A percentile compares a stretch with the other conserved stretches of the same genome.
Conservation (phyloP, 2,797 vertebrate species). For the Novumbra hubbsi region DNA sequence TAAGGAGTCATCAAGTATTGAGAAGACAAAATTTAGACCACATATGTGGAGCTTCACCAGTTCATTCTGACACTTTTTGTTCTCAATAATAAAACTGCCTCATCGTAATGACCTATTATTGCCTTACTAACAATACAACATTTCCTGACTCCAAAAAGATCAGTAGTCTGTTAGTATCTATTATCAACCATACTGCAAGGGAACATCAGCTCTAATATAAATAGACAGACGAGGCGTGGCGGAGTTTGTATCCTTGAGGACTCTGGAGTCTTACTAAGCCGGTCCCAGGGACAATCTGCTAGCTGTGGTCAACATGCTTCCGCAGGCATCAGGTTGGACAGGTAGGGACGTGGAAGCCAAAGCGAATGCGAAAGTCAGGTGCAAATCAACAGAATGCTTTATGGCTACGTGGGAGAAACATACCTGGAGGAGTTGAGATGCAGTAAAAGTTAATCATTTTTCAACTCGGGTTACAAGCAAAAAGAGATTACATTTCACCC, state of each 20-base stretch:
- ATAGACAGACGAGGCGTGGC: background rate
- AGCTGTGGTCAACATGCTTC: background rate
- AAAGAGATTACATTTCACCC: background rate
- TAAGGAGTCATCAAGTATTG: background rate
- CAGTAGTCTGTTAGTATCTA: background rate
- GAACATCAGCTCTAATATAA: background rate
- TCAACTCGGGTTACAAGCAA: background rate
- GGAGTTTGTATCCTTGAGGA: background rate
- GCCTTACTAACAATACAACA: background rate
- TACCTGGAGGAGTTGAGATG: slow-evolving; percentile 6
- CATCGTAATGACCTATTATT: background rate
- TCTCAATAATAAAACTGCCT: background rate
- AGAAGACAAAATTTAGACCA: background rate
- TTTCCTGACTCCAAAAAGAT: background rate
- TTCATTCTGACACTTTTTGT: background rate
- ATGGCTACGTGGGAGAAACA: background rate
- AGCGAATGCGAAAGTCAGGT: slow-evolving; percentile 13
- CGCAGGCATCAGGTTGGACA: background rate
- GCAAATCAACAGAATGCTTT: background rate
- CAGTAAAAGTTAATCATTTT: slow-evolving; percentile 11
- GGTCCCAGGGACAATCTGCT: background rate
- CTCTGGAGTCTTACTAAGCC: background rate
- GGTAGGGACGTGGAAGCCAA: background rate
- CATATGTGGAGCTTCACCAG: background rate
- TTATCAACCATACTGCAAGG: background rate